Evolutionary conservation across 2,113 vertebrate genomes (phyloP).

Genomic region (Lepus europaeus): DNA sequence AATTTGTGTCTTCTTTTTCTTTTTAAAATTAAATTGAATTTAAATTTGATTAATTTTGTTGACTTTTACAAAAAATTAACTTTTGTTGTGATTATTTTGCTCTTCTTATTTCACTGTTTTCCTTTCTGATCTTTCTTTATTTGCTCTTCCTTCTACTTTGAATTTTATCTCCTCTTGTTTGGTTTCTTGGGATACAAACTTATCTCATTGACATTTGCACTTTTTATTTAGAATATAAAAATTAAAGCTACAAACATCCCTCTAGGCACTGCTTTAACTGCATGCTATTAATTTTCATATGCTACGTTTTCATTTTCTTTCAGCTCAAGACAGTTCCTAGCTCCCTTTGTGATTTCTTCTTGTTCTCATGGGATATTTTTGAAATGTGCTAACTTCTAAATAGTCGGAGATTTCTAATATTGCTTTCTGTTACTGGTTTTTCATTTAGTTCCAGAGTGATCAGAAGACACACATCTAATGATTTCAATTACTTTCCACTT

Average conservation of each 20-base stretch:
- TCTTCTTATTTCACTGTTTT: not conserved
- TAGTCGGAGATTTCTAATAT: not conserved
- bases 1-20: not conserved
- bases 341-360: slow-evolving; percentile 42
- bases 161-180: slow-evolving; percentile 13
- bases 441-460: not conserved
- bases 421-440: not conserved
- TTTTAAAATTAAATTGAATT: not conserved
- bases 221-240: not conserved
- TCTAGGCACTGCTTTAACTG: not conserved
- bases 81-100: not conserved
- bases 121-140: not conserved
- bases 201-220: slow-evolving; percentile 8
- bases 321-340: not conserved
- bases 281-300: not conserved
- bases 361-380: not conserved
- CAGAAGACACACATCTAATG: not conserved
- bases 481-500: not conserved
- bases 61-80: slow-evolving; percentile 25
- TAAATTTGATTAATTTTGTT: not conserved
- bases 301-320: slow-evolving; percentile 37
- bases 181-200: not conserved
- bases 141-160: not conserved
- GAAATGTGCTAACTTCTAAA: not conserved
- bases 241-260: not conserved